A percentile compares a stretch with the other conserved stretches of the same genome.
Conservation (phyloP, 2,113 vertebrate species). For the Symphodus melops region DNA sequence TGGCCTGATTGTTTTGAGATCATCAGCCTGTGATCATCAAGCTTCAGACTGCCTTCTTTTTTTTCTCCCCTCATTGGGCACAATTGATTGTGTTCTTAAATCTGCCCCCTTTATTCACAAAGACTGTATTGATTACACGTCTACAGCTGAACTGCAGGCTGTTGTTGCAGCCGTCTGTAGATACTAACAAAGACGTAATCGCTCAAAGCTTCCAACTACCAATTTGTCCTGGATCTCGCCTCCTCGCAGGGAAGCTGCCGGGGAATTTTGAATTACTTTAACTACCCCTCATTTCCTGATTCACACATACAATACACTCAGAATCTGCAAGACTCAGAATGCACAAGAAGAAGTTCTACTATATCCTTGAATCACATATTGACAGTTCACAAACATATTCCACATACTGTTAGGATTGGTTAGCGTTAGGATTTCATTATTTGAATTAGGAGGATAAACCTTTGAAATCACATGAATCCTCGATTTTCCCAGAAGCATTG, state of each 20-base stretch:
- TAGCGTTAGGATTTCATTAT: background rate
- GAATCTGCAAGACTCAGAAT: background rate
- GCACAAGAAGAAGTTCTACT: background rate
- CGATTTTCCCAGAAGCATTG: background rate
- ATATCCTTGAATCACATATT: background rate
- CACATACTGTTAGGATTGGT: background rate
- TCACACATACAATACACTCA: background rate
- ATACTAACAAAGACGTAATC: conserved; percentile 75
- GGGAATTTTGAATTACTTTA: conserved; percentile 61
- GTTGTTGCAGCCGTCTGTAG: conserved; percentile 60
- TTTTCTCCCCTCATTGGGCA: conserved; percentile 49
- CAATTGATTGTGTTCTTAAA: conserved; percentile 75
- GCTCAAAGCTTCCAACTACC: conserved; percentile 70
- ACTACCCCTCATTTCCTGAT: conserved; percentile 50
- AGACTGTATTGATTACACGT: conserved; percentile 72
- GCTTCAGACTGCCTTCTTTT: conserved; percentile 38
- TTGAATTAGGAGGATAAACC: conserved; percentile 7
- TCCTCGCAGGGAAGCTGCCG: conserved; percentile 54
- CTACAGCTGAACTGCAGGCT: conserved; percentile 53
- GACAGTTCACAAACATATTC: conserved; percentile 2
- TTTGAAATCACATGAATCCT: conserved; percentile 17
- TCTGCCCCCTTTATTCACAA: conserved; percentile 64
- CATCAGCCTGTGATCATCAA: conserved; percentile 69
- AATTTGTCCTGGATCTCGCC: conserved; percentile 64
- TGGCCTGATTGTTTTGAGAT: conserved; percentile 71